phyloP scores from a whole-genome alignment of 2,797 vertebrate genomes.

The Aulostomus chinensis region DNA sequence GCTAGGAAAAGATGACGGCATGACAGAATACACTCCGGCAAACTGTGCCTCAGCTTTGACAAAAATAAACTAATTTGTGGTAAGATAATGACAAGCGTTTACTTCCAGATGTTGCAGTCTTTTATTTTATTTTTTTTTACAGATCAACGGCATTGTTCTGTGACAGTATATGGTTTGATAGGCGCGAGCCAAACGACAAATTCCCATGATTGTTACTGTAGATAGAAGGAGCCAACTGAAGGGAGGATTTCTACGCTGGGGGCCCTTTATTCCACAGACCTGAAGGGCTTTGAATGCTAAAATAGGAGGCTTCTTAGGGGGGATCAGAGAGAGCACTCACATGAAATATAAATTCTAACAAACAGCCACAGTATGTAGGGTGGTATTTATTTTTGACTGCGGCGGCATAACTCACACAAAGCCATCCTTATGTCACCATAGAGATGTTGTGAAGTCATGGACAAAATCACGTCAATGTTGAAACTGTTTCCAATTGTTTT shows the following conservation, averaged over 20 bases:
- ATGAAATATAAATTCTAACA: constrained; percentile 54
- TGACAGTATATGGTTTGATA: constrained; percentile 33
- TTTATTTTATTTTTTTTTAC: constrained; percentile 12
- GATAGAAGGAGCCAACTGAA: constrained; percentile 40
- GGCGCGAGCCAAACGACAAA: constrained; percentile 46
- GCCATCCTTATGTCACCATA: constrained; percentile 55
- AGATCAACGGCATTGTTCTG: constrained; percentile 37
- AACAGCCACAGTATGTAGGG: constrained; percentile 30
- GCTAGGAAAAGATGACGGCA: constrained; percentile 50
- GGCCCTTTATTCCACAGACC: constrained; percentile 41
- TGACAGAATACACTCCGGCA: constrained; percentile 35
- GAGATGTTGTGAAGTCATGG: constrained; percentile 63
- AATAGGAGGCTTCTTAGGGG: constrained; percentile 46
- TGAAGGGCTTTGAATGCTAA: constrained; percentile 55
- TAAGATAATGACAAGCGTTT: constrained; percentile 50
- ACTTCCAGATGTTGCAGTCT: constrained; percentile 39
- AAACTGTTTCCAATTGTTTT: constrained; percentile 72
- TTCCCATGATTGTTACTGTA: constrained; percentile 59
- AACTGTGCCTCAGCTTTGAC: constrained; percentile 17
- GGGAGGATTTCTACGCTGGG: constrained; percentile 44
- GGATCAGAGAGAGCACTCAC: constrained; percentile 39
- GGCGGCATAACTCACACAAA: constrained; percentile 41
- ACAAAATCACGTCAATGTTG: constrained; percentile 61
- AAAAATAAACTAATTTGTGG: constrained; percentile 39
- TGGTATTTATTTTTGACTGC: constrained; percentile 43